A percentile compares a stretch with the other conserved stretches of the same genome.
Evolutionary conservation across 2,797 vertebrate genomes (phyloP).

Genomic region (Mycteria americana): DNA sequence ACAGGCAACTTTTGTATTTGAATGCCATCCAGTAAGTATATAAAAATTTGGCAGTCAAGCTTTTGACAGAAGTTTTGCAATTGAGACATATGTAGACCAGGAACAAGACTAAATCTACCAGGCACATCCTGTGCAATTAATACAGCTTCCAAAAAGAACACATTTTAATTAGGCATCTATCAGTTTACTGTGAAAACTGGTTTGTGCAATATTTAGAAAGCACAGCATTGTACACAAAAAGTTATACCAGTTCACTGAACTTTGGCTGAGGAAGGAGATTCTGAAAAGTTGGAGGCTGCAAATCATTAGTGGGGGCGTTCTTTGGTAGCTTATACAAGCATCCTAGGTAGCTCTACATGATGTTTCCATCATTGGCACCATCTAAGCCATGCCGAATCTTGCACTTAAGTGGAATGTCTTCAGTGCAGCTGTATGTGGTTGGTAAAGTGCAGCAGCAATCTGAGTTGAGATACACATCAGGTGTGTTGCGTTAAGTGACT

Average conservation of each 20-base stretch:
- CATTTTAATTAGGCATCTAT: neutral
- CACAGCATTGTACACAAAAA: neutral
- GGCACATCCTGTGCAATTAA: neutral
- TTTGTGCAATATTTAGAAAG: neutral
- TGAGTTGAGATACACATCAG: accelerated
- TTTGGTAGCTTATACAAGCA: neutral
- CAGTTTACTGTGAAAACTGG: neutral
- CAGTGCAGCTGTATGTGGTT: neutral
- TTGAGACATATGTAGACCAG: neutral
- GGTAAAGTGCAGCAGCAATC: neutral
- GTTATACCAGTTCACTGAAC: neutral
- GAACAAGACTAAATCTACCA: neutral
- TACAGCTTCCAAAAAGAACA: neutral
- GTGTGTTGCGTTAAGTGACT: accelerated
- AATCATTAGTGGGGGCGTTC: neutral
- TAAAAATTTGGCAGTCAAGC: neutral
- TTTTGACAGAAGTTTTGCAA: neutral
- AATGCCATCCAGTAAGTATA: neutral
- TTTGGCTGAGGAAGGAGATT: neutral
- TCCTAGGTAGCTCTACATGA: neutral
- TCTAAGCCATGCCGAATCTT: neutral
- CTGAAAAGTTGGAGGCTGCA: neutral
- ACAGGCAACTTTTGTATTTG: neutral
- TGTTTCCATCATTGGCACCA: neutral
- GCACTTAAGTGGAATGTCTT: neutral